Conservation (phyloP, 92 coral and sea anemone species). For the Siderastrea radians region DNA sequence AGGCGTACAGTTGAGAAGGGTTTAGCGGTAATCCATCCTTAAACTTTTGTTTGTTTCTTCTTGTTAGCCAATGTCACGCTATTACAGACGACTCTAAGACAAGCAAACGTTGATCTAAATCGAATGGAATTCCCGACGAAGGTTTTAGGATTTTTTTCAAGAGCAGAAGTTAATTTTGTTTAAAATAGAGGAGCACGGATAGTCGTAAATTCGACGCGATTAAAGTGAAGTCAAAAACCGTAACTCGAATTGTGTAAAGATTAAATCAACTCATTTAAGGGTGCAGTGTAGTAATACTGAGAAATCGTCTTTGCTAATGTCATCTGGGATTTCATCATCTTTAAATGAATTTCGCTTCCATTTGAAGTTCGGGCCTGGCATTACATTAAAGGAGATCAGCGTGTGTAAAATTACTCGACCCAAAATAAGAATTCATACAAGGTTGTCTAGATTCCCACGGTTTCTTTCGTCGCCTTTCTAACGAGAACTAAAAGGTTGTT, state of each 20-base stretch:
- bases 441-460: background rate
- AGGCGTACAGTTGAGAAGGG: conserved; percentile 17
- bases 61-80: conserved; percentile 7
- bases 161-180: background rate
- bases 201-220: background rate
- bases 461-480: background rate
- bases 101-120: background rate
- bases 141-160: background rate
- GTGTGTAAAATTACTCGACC: background rate
- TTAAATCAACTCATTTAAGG: conserved; percentile 17
- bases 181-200: background rate
- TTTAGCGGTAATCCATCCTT: conserved; percentile 14
- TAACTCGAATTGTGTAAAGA: background rate
- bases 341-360: background rate
- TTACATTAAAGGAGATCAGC: background rate
- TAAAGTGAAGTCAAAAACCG: background rate
- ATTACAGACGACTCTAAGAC: background rate
- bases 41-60: background rate
- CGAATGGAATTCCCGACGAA: background rate
- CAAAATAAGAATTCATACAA: background rate
- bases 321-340: conserved; percentile 10
- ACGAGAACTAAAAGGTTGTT: background rate
- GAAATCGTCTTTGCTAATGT: conserved; percentile 15
- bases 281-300: conserved; percentile 15
- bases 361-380: background rate